Evolutionary conservation across 2,888 invertebrate genomes (phyloP), one percentile per base, ranked within the genome.

Genomic region (Hofmannophila pseudospretella): DNA sequence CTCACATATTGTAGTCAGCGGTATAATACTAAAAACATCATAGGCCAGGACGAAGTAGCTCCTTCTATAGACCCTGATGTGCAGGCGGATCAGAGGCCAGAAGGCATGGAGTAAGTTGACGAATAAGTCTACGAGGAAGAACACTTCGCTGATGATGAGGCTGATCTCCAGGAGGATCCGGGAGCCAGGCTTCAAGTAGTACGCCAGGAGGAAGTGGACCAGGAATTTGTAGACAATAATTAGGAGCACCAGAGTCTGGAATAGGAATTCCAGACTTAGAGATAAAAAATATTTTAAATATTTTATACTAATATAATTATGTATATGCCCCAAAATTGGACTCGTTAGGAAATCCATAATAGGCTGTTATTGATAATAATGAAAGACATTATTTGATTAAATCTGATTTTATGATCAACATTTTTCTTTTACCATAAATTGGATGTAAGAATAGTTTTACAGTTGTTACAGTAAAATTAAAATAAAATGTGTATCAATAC

Each of bases 81-180:
- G 59, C 3, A 69, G 14, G 1, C 81, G 58, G 2, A 79, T 63
- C 2, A 67, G 32, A 0, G 78, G 65, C 85, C 84, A 85, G 34
- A 57, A 71, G 0, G 47, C 22, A 19, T 85, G 84, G 3, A 81
- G 41, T 1, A 75, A 29, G 12, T 70, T 64, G 2, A 77, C 35
- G 0, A 67, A 3, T 1, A 81, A 59, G 40, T 85, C 82, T 2
- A 57, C 3, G 0, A 47, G 12, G 37, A 55, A 84, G 1, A 74
- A n/a, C 1, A 58, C 0, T 41, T 84, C 84, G 0, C 59, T 47
- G 3, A 65, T 0, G 0, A 43, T 22, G 7, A 74, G 16, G 2
- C 54, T 54, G 0, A 57, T 9, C 1, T 69, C 59, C 10, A 80
- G 32, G 3, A 60, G 46, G 3, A 60, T 46, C 0, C 44, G 1